phyloP scores from a whole-genome alignment of 2,797 vertebrate species.

The Sparus aurata region DNA sequence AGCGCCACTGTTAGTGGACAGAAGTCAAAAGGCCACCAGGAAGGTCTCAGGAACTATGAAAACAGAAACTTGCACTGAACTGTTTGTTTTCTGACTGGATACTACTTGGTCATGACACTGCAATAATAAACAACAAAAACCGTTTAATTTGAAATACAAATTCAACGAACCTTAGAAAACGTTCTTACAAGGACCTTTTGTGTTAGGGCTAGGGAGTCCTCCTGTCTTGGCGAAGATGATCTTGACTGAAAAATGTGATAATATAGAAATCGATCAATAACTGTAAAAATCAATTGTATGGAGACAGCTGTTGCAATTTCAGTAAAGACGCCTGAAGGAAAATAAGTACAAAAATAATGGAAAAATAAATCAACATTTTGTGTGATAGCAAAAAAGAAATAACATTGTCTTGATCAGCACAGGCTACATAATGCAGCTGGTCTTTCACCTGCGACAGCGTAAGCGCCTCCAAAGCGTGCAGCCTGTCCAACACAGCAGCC shows the following conservation, averaged over 20 bases:
- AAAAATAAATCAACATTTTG: not conserved
- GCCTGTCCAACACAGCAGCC: slow-evolving; percentile 89
- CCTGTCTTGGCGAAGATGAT: slow-evolving; percentile 80
- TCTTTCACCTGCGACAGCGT: slow-evolving; percentile 87
- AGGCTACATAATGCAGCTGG: not conserved
- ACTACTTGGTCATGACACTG: not conserved
- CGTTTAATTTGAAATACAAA: not conserved
- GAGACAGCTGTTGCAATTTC: not conserved
- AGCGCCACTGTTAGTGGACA: slow-evolving; percentile 88
- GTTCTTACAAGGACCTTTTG: slow-evolving; percentile 77
- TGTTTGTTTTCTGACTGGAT: not conserved
- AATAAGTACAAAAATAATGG: not conserved
- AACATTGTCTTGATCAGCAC: not conserved
- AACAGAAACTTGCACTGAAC: slow-evolving; percentile 24
- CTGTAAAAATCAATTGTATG: slow-evolving; percentile 2
- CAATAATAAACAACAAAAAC: not conserved
- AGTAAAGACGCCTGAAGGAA: not conserved
- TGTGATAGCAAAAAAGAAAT: not conserved
- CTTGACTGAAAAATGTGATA: slow-evolving; percentile 84
- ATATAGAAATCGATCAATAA: not conserved
- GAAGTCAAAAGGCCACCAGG: slow-evolving; percentile 92
- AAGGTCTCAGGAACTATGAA: slow-evolving; percentile 85
- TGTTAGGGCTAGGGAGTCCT: slow-evolving; percentile 68
- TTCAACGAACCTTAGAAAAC: not conserved
- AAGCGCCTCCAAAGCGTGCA: slow-evolving; percentile 89